Percentiles rank a stretch among this genome's conserved stretches.
Conservation (phyloP, 2,113 vertebrate species). For the Hippoglossus stenolepis region DNA sequence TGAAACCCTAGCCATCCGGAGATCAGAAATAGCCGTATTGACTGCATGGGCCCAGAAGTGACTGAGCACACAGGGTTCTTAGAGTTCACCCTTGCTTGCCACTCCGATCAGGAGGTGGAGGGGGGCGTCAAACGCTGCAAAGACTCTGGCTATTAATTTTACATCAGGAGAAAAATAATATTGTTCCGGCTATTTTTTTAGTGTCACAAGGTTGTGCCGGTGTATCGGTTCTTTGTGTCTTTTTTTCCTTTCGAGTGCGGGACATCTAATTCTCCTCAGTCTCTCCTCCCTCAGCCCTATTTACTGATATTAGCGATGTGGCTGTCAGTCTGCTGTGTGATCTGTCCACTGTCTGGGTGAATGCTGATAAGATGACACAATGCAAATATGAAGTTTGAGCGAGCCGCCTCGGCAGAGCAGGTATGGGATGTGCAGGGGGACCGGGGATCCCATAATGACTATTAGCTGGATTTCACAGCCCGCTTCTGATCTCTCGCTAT, state of each 20-base stretch:
- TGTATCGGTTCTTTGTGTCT: constrained; percentile 45
- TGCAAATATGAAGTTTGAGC: constrained; percentile 74
- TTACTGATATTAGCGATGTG: constrained; percentile 68
- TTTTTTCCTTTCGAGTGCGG: constrained; percentile 7
- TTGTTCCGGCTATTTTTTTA: constrained; percentile 58
- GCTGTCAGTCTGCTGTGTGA: constrained; percentile 69
- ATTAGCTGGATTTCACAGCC: constrained; percentile 84
- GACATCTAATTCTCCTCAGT: constrained; percentile 26
- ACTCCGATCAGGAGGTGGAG: constrained; percentile 36
- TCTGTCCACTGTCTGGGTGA: constrained; percentile 69
- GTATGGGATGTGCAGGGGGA: constrained; percentile 54
- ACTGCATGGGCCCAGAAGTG: constrained; percentile 77
- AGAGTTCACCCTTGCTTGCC: constrained; percentile 66
- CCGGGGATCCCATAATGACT: constrained; percentile 78
- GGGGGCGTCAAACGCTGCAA: constrained; percentile 44
- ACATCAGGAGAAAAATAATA: constrained; percentile 65
- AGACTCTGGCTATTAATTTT: constrained; percentile 66
- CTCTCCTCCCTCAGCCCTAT: constrained; percentile 46
- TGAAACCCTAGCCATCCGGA: constrained; percentile 85
- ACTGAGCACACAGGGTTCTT: constrained; percentile 71
- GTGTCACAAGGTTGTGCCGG: constrained; percentile 20
- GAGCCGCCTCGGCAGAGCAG: constrained; percentile 71
- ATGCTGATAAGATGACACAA: constrained; percentile 79
- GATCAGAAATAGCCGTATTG: constrained; percentile 83
- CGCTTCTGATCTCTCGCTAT: constrained; percentile 77